Conservation (phyloP, 2,888 invertebrate species). For the Mythimna loreyi region DNA sequence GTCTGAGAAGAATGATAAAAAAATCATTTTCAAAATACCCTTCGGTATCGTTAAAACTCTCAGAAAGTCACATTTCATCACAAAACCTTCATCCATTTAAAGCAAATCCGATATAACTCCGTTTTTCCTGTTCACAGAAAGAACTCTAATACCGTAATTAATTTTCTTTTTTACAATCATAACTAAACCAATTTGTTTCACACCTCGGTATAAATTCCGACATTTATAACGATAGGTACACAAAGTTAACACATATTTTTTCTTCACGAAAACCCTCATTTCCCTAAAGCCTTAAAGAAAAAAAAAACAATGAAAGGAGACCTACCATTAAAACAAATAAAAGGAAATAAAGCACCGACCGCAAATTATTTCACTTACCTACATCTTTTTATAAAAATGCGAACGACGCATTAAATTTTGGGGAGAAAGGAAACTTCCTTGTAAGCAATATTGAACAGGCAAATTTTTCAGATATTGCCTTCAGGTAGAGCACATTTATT, state of each 20-base stretch:
- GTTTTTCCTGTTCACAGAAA: conserved; percentile 51
- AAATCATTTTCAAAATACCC: background rate
- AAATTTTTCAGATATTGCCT: conserved; percentile 91
- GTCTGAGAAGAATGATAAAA: background rate
- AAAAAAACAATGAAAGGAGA: conserved; percentile 87
- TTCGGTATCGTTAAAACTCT: conserved; percentile 32
- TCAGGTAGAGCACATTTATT: conserved; percentile 91
- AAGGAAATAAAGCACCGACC: conserved; percentile 89
- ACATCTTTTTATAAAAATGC: conserved; percentile 91
- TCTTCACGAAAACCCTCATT: conserved; percentile 78
- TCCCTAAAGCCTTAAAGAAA: conserved; percentile 79
- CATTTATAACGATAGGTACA: conserved; percentile 80
- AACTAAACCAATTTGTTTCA: conserved; percentile 82
- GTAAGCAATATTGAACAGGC: conserved; percentile 91
- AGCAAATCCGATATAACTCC: conserved; percentile 56
- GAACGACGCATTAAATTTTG: conserved; percentile 91
- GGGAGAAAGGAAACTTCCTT: conserved; percentile 91
- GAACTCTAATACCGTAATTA: conserved; percentile 71
- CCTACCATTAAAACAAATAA: conserved; percentile 91
- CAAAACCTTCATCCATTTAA: conserved; percentile 56
- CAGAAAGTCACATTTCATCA: conserved; percentile 40
- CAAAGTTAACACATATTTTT: conserved; percentile 82
- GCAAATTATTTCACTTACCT: conserved; percentile 91
- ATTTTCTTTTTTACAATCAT: conserved; percentile 78
- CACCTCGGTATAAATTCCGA: conserved; percentile 77